Evolutionary conservation across 2,113 vertebrate species (phyloP), one percentile per base, ranked within the genome.

Genomic region (Lasiurus borealis): DNA sequence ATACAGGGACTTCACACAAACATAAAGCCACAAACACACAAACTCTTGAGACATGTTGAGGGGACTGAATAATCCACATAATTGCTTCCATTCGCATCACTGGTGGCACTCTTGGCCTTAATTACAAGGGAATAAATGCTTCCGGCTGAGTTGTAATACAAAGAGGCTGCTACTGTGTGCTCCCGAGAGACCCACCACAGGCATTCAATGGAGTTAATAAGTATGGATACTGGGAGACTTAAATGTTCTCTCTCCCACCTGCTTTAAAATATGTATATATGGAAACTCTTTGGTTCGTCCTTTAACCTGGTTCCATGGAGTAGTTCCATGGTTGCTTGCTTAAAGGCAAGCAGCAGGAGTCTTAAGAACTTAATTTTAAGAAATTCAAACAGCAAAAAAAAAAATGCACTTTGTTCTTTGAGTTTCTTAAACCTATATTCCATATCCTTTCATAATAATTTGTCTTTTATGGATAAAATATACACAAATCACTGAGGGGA

Each of bases 331-430:
- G 98, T 98, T 97, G 98, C 95, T 93, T 97, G 97, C 92, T 95
- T 98, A 97, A 98, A 98, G 98, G 96, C 90, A 94, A 98, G 97
- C 84, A 96, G 97, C 96, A 95, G 95, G 96, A 81, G 97, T 98
- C 98, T 98, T 98, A 98, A 98, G 97, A 98, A 96, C 93, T 97
- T 97, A 98, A 98, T 98, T 98, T 98, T 93, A 98, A 98, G 98
- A 97, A 98, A 98, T 98, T 98, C 98, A 98, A 98, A 98, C 97
- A 97, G 92, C 91, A 27, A 64, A 89, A 90, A 95, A 94, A 0
- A 90, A 95, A 94, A 0, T 8, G 83, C 80, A 92, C 97, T 98
- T 98, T 98, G 98, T 98, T 98, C 98, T 98, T 75, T 97, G 97
- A 96, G 95, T 98, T 98, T 97, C 98, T 98, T 98, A 98, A 98